These are phyloP conservation scores for Pogonus chalceus DNA, from an alignment of 1,140 invertebrate genomes.

Conservation along the genomic window DNA sequence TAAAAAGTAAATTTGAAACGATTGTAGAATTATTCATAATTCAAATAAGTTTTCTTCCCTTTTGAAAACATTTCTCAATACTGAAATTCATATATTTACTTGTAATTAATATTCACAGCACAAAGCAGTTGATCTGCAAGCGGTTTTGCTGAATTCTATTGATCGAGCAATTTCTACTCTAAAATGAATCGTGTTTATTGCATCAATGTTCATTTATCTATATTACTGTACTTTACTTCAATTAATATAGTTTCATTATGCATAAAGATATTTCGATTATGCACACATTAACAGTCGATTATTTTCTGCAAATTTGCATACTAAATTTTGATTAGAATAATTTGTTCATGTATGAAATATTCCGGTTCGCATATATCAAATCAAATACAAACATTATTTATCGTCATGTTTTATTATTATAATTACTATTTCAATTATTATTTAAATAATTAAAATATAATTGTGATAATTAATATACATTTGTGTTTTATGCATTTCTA, in stretches of 20 bases:
- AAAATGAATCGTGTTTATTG: no score
- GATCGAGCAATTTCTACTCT: background rate
- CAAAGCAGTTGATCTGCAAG: background rate
- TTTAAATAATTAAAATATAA: no score
- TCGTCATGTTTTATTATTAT: no score
- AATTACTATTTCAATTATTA: no score
- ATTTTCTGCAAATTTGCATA: background rate
- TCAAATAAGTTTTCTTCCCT: no score
- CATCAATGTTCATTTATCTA: background rate
- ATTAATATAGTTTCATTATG: constrained; percentile 4
- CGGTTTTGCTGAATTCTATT: constrained; percentile 6
- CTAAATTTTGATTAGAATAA: background rate
- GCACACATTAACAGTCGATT: background rate
- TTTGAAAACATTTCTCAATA: no score
- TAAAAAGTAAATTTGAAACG: no score
- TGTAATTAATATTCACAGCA: background rate
- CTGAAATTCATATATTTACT: no score
- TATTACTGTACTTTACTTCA: background rate
- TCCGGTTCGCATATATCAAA: background rate
- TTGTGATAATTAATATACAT: no score
- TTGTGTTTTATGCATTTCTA: no score
- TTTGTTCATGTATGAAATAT: constrained; percentile 1
- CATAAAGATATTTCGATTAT: background rate
- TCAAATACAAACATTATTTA: background rate
- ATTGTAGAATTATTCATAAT: no score